Evolutionary conservation across 2,888 invertebrate genomes (phyloP), one percentile per base, ranked within the genome.

Genomic region (Eupsilia transversa): DNA sequence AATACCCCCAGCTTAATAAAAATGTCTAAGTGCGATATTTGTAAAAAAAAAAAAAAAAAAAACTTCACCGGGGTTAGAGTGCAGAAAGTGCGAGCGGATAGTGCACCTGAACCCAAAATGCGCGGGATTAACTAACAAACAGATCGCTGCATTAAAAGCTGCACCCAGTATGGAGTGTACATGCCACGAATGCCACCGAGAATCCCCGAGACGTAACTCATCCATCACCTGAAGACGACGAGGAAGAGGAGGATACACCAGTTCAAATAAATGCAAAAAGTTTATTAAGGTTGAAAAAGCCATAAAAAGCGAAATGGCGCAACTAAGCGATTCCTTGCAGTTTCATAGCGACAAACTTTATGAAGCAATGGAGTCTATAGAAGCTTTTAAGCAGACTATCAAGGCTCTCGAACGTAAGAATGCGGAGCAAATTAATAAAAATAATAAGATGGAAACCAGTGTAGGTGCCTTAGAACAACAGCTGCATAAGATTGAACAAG

Each of bases 281-380:
- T 14, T 41, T 41, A 41, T 17, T 61, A 27, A 27, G 27, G 27
- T 41, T 27, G 61, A 61, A 61, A 41, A 61, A 27, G 41, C 41
- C 1, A 61, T 41, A 17, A 61, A 61, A 41, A 61, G 27, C 1
- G 38, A 61, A 41, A 41, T 61, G 27, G 17, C 41, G 14, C 61
- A 17, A 61, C 4, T 61, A 41, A 61, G 9, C 10, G 38, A 61
- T 41, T 27, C 17, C n/a, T 27, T 61, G 41, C 41, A 61, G 17
- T 61, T 41, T 9, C 61, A 61, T 14, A 61, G 38, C 23, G n/a
- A n/a, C 9, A 61, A 41, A 27, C 41, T 61, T 61, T 38, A 61
- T 61, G 61, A 61, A 61, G 61, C 41, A 61, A 38, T 61, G 38
- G 17, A 61, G 27, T 61, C n/a, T 27, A 61, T 61, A n/a, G 41